Base-by-base conservation (phyloP, 2,113 vertebrate species). In the Oxyura jamaicensis region DNA sequence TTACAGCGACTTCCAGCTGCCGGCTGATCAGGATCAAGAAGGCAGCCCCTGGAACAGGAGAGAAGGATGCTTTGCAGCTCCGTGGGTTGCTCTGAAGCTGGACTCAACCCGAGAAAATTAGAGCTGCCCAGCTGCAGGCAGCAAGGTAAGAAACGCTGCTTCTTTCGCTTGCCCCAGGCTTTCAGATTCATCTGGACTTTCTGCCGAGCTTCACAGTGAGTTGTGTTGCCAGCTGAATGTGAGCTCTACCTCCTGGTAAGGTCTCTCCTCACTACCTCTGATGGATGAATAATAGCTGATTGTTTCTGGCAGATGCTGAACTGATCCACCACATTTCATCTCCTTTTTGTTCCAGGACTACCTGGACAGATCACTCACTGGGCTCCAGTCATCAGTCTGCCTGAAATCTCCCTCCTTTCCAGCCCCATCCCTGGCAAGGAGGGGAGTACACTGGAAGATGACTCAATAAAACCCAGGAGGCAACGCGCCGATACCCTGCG, bases 221-320 rank as follows among this genome's bases (percentile, higher is more conserved):
- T 82, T 53, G 76, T 85, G 58, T 41, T 91, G 93, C 67, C 81
- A 82, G 76, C 8, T 22, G 77, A 83, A 78, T 0, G 0, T 19
- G 42, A 69, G 33, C 31, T 87, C 91, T 17, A 62, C 68, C 66
- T 84, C 18, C 62, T 78, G 53, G 29, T 65, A 41, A 89, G 89
- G 52, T 68, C 56, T 95, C n/a, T 82, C 89, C 84, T 93, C 50
- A 46, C 77, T 65, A 81, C 53, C 52, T 72, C 53, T 58, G 87
- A 58, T 25, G 83, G 83, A 86, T 79, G 26, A 69, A 68, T 31
- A 92, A 85, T 4, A 91, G 62, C 26, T 95, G 84, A 88, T 50
- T 92, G 84, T 36, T 95, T 82, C 75, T 85, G 89, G 48, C 58
- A 91, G 41, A 80, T 80, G 71, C 36, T 83, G 91, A 90, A 94